A percentile compares a stretch with the other conserved stretches of the same genome.
Conservation (phyloP, 2,888 invertebrate species). For the Tanytarsus gracilentus region DNA sequence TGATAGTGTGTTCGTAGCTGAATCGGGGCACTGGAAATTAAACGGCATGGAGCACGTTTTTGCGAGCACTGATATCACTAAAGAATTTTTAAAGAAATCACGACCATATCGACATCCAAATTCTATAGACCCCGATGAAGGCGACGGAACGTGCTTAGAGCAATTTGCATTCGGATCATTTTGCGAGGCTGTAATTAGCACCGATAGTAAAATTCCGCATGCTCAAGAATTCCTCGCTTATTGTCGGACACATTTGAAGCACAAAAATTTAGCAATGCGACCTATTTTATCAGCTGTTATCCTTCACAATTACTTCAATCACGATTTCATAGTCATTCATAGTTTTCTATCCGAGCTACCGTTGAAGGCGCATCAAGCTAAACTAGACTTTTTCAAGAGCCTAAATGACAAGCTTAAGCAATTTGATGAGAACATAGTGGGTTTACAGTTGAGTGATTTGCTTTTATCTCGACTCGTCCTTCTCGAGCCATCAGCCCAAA, state of each 20-base stretch:
- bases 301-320: constrained; percentile 69
- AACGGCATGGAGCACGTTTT: constrained; percentile 77
- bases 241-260: constrained; percentile 60
- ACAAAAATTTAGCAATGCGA: constrained; percentile 53
- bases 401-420: constrained; percentile 57
- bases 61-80: constrained; percentile 55
- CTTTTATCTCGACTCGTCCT: constrained; percentile 77
- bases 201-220: constrained; percentile 58
- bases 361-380: constrained; percentile 66
- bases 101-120: constrained; percentile 60
- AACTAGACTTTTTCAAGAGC: constrained; percentile 64
- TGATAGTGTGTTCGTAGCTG: constrained; percentile 70
- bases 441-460: constrained; percentile 66
- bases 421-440: constrained; percentile 73
- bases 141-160: constrained; percentile 55
- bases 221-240: constrained; percentile 59
- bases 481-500: constrained; percentile 45
- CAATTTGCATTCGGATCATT: constrained; percentile 68
- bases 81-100: constrained; percentile 57
- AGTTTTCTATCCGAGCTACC: constrained; percentile 76
- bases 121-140: constrained; percentile 61
- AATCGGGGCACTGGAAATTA: constrained; percentile 79
- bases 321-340: constrained; percentile 75
- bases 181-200: constrained; percentile 62
- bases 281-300: constrained; percentile 59